phyloP scores from a whole-genome alignment of 2,888 invertebrate genomes.

The Tipula vernalis region DNA sequence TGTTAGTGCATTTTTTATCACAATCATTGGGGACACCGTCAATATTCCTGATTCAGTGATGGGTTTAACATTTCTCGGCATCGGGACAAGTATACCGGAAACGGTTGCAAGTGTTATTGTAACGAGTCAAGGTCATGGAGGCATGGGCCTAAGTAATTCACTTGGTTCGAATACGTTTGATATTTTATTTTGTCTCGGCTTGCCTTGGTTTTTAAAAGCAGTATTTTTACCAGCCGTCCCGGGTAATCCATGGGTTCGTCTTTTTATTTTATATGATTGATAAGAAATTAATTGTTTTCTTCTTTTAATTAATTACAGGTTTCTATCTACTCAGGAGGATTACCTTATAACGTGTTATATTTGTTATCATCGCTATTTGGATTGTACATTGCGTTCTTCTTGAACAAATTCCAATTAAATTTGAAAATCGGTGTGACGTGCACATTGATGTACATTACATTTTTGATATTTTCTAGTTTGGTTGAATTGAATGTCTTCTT shows the following conservation, averaged over 20 bases:
- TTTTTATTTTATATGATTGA: slow-evolving; percentile 16
- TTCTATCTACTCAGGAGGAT: slow-evolving; percentile 59
- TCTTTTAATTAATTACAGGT: slow-evolving; percentile 33
- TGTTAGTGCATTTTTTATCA: slow-evolving; percentile 76
- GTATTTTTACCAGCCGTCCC: slow-evolving; percentile 45
- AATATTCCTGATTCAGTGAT: slow-evolving; percentile 74
- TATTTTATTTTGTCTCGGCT: slow-evolving; percentile 60
- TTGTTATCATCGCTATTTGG: slow-evolving; percentile 59
- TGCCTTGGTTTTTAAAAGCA: slow-evolving; percentile 66
- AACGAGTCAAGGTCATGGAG: slow-evolving; percentile 57
- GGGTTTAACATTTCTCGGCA: slow-evolving; percentile 72
- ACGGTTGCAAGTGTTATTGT: slow-evolving; percentile 76
- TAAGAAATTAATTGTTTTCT: neutral
- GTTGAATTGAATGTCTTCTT: slow-evolving; percentile 69
- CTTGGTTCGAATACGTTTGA: slow-evolving; percentile 76
- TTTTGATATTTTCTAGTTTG: slow-evolving; percentile 54
- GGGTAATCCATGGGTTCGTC: slow-evolving; percentile 40
- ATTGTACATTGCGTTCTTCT: slow-evolving; percentile 49
- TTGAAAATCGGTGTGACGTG: slow-evolving; percentile 57
- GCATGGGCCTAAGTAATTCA: slow-evolving; percentile 58
- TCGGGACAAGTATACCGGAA: slow-evolving; percentile 78
- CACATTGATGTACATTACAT: slow-evolving; percentile 50
- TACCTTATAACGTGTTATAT: slow-evolving; percentile 63
- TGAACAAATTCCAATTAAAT: slow-evolving; percentile 57
- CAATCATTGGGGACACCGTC: slow-evolving; percentile 64